Conservation (phyloP, 1,140 invertebrate species). For the Euschistus heros region DNA sequence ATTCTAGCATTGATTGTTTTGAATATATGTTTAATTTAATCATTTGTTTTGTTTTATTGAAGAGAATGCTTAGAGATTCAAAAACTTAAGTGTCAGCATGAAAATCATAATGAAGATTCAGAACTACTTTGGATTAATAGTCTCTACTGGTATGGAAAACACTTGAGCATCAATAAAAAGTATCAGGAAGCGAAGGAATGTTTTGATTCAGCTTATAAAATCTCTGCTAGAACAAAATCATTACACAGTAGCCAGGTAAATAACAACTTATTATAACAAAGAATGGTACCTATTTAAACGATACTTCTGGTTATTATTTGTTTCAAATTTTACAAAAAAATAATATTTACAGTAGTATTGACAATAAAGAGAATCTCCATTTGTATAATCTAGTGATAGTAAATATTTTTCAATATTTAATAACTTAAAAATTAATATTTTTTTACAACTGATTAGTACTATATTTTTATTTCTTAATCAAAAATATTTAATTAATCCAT, state of each 20-base stretch:
- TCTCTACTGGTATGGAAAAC: slow-evolving; percentile 24
- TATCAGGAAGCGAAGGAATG: slow-evolving; percentile 22
- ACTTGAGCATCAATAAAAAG: slow-evolving; percentile 10
- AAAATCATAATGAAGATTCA: slow-evolving; percentile 10
- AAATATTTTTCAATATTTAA: no score
- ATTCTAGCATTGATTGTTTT: no score
- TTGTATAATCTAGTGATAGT: no score
- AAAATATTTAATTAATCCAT: no score
- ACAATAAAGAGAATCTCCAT: no score
- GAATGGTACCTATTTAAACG: not conserved
- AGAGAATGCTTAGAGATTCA: slow-evolving; percentile 22
- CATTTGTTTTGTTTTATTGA: not conserved
- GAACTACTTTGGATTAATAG: slow-evolving; percentile 15
- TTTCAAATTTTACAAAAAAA: not conserved
- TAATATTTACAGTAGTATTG: not conserved
- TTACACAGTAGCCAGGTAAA: slow-evolving; percentile 12
- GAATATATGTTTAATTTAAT: no score
- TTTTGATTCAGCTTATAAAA: slow-evolving; percentile 17
- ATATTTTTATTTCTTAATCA: no score
- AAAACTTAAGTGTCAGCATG: slow-evolving; percentile 8
- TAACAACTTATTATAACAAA: not conserved
- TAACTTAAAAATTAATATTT: no score
- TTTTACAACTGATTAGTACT: no score
- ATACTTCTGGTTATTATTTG: not conserved
- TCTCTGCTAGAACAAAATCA: slow-evolving; percentile 10